Percentiles rank a stretch among this genome's conserved stretches.
These are phyloP conservation scores for Drosophila kohkoa DNA, from an alignment of 1,140 invertebrate genomes.

Conservation along the genomic window DNA sequence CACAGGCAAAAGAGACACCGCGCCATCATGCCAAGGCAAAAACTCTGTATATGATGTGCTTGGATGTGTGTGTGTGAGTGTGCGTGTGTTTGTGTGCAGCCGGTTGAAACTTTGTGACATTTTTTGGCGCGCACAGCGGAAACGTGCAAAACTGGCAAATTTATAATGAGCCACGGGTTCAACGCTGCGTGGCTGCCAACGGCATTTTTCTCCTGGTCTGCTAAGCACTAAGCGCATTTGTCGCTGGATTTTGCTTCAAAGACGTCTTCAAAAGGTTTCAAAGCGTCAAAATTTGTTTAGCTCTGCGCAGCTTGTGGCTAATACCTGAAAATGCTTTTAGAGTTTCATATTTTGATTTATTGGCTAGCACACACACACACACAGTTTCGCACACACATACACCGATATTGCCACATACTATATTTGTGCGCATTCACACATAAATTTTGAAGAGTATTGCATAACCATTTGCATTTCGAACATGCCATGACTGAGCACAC, in stretches of 20 bases:
- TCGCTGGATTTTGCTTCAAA: constrained; percentile 32
- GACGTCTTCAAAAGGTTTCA: constrained; percentile 53
- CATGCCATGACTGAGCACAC: constrained; percentile 44
- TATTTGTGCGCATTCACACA: constrained; percentile 2
- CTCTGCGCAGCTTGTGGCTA: constrained; percentile 53
- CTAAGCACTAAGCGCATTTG: constrained; percentile 81
- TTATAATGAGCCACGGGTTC: constrained; percentile 79
- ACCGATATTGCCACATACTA: neutral
- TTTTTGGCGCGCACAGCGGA: constrained; percentile 79
- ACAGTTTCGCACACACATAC: neutral
- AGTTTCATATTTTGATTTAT: constrained; percentile 77
- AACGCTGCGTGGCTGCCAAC: constrained; percentile 64
- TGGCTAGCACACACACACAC: constrained; percentile 36
- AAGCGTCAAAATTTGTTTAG: constrained; percentile 62
- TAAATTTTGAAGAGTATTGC: constrained; percentile 49
- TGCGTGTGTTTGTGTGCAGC: constrained; percentile 21
- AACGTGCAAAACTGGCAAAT: constrained; percentile 83
- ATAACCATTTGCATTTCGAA: constrained; percentile 72
- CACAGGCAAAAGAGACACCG: constrained; percentile 48
- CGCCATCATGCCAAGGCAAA: neutral
- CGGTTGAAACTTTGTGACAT: constrained; percentile 77
- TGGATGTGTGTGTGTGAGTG: neutral
- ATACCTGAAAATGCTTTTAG: constrained; percentile 81
- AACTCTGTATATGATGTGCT: neutral
- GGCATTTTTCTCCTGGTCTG: constrained; percentile 72